Conservation (phyloP, 2,113 vertebrate genomes). For the Tragelaphus strepsiceros region DNA sequence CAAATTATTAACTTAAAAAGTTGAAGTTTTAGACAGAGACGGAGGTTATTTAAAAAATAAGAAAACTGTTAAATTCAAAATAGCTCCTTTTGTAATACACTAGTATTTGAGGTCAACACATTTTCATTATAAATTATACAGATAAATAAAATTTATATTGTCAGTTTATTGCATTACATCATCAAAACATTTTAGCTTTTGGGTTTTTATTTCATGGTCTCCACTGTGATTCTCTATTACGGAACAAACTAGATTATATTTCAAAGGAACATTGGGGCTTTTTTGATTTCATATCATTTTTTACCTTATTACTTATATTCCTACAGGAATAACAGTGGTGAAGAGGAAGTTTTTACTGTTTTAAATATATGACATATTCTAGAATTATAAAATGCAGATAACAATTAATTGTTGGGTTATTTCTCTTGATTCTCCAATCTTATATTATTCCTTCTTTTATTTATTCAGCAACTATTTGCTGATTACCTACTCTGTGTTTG, state of each 20-base stretch:
- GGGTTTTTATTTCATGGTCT: background rate
- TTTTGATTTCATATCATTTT: background rate
- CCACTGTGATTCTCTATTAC: background rate
- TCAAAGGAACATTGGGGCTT: background rate
- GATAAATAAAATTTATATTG: background rate
- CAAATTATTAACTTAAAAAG: background rate
- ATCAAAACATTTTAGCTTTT: background rate
- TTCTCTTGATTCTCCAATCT: background rate
- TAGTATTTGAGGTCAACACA: background rate
- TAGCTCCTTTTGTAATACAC: background rate
- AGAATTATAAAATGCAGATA: background rate
- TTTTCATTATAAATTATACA: background rate
- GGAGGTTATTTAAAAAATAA: background rate
- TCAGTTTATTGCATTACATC: background rate
- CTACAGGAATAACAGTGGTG: background rate
- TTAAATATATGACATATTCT: background rate
- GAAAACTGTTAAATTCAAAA: background rate
- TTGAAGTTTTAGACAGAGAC: background rate
- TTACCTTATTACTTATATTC: background rate
- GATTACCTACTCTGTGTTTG: background rate
- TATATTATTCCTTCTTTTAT: background rate
- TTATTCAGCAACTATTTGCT: constrained; percentile 5
- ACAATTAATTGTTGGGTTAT: background rate
- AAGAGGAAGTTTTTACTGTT: background rate
- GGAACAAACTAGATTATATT: background rate